A percentile compares a stretch with the other conserved stretches of the same genome.
These are phyloP conservation scores for Apamea crenata DNA, from an alignment of 2,888 invertebrate genomes.

Conservation along the genomic window DNA sequence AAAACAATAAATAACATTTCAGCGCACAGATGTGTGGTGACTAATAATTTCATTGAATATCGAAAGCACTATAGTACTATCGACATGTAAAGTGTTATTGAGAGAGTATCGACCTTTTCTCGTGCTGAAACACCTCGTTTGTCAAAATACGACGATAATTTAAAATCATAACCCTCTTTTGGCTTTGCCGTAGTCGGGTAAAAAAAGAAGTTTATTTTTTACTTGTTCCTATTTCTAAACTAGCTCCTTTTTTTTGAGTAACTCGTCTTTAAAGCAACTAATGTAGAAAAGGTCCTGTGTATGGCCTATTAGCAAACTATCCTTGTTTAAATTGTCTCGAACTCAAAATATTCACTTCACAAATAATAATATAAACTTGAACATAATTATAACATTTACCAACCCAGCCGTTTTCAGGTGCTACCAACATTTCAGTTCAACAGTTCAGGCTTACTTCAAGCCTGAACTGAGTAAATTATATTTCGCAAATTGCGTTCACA, in stretches of 20 bases:
- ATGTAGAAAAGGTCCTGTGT: neutral
- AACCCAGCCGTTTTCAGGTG: neutral
- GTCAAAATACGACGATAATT: neutral
- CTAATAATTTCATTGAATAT: slow-evolving; percentile 12
- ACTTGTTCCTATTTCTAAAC: neutral
- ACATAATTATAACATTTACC: neutral
- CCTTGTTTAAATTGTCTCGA: neutral
- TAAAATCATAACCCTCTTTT: neutral
- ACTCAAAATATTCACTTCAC: neutral
- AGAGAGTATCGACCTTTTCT: neutral
- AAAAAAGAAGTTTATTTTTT: neutral
- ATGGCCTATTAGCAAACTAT: neutral
- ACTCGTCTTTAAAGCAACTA: neutral
- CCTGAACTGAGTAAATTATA: slow-evolving; percentile 4
- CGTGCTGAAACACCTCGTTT: neutral
- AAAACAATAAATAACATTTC: slow-evolving; percentile 22
- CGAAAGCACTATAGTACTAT: neutral
- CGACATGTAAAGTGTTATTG: neutral
- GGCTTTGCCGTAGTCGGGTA: too few relatives aligned
- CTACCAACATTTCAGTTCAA: too few relatives aligned
- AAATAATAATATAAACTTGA: too few relatives aligned
- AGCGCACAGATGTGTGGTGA: neutral
- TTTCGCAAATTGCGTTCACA: slow-evolving; percentile 27
- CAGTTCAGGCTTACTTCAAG: too few relatives aligned
- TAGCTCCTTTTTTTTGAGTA: neutral